Percentiles rank a stretch among this genome's conserved stretches.
These are phyloP conservation scores for Diogma glabrata DNA, from an alignment of 2,888 invertebrate species.

Conservation along the genomic window DNA sequence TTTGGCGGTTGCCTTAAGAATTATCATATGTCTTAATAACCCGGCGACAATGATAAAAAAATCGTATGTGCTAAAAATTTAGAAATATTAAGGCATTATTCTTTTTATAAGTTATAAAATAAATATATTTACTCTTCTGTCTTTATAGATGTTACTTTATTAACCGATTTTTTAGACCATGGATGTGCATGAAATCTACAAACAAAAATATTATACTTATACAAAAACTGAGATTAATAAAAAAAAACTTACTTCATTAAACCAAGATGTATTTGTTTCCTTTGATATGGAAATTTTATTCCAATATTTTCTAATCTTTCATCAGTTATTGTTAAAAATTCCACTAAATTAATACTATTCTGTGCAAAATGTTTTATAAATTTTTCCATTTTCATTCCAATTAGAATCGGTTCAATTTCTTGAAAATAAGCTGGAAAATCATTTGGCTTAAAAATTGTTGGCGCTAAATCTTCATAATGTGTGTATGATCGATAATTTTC, in stretches of 20 bases:
- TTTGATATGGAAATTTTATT: conserved; percentile 27
- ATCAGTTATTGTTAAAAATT: conserved; percentile 31
- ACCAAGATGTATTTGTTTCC: conserved; percentile 30
- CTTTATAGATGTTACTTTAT: conserved; percentile 23
- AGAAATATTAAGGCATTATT: too few relatives aligned
- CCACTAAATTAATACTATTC: conserved; percentile 24
- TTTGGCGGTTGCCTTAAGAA: conserved; percentile 1
- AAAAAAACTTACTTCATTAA: conserved; percentile 30
- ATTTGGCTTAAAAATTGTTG: conserved; percentile 5
- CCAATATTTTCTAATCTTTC: conserved; percentile 26
- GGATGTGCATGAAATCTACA: conserved; percentile 33
- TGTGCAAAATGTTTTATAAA: conserved; percentile 28
- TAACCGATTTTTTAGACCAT: conserved; percentile 30
- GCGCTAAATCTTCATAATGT: conserved; percentile 25
- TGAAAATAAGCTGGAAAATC: conserved; percentile 27
- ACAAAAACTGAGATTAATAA: neutral
- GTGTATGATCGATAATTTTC: conserved; percentile 27
- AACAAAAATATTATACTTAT: neutral
- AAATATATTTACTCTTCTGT: conserved; percentile 25
- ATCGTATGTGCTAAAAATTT: neutral
- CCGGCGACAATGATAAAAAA: conserved; percentile 1
- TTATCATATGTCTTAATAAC: neutral
- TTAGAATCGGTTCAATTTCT: conserved; percentile 28
- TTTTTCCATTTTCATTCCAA: conserved; percentile 24
- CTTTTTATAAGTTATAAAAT: too few relatives aligned